phyloP scores from a whole-genome alignment of 2,888 invertebrate genomes.

The Cephus runcator region DNA sequence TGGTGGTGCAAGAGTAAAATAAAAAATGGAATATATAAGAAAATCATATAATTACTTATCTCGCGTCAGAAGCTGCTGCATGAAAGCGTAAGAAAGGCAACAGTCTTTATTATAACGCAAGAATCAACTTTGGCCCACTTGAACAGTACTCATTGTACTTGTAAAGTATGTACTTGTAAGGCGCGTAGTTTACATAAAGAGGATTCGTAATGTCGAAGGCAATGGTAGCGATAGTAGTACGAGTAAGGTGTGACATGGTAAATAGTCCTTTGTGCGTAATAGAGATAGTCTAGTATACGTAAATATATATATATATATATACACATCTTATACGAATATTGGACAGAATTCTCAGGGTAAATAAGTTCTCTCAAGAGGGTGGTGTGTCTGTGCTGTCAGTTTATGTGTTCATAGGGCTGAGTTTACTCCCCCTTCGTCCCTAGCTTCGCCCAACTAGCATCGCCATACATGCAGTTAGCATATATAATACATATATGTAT shows the following conservation, averaged over 20 bases:
- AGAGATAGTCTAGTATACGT: conserved; percentile 9
- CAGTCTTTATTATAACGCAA: not conserved
- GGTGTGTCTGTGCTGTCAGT: not conserved
- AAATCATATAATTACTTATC: not conserved
- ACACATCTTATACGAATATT: not conserved
- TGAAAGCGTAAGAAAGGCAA: not conserved
- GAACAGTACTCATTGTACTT: not conserved
- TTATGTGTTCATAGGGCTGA: not conserved
- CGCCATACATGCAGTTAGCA: conserved; percentile 21
- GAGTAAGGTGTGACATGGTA: conserved; percentile 24
- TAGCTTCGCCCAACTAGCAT: not conserved
- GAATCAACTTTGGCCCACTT: not conserved
- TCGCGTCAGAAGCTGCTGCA: not conserved
- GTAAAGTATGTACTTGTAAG: conserved; percentile 25
- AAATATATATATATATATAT: not conserved
- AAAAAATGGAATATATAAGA: not conserved
- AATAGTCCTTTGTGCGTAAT: conserved; percentile 22
- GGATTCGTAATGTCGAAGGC: conserved; percentile 29
- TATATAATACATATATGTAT: conserved; percentile 14
- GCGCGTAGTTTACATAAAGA: conserved; percentile 29
- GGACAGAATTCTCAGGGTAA: not conserved
- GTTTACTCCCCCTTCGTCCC: not conserved
- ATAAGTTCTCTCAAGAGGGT: not conserved
- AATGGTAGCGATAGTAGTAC: not conserved
- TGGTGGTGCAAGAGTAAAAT: not conserved